Base-by-base conservation (phyloP, 2,888 invertebrate genomes). In the Chironomus tentans region DNA sequence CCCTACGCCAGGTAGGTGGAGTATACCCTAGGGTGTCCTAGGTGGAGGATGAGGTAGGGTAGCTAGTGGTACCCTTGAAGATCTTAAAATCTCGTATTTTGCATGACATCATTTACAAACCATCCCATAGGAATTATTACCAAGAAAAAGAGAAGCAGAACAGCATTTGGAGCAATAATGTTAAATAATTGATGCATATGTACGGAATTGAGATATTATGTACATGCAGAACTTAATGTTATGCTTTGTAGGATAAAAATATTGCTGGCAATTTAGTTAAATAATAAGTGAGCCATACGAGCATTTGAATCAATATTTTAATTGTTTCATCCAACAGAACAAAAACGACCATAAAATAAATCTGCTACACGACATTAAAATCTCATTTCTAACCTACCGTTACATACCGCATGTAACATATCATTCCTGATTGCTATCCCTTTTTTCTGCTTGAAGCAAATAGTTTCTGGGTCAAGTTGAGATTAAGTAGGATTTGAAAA, bases 351-450 rank as follows among this genome's bases (percentile, higher is more conserved):
- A 71, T 71, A 71, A 71, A 71, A 50, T 56, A 22, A 71, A 71
- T 50, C 50, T 71, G 71, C 46, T 71, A 65, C 65, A 56, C 18
- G 56, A 65, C 18, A 65, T 65, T 65, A 65, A 65, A 65, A 21
- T 65, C 24, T 65, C 65, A 65, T 65, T 13, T 24, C 7, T 21
- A 13, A 22, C 18, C 13, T 6, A 65, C 21, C 18, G 21, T 13
- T 65, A 56, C 56, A 56, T 15, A 56, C n/a, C 56, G 18, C n/a
- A 56, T 56, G 4, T 56, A 15, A 15, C 56, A 56, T 56, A 18
- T 56, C n/a, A 56, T n/a, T n/a, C n/a, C n/a, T 56, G 18, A 56
- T 56, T 56, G 4, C 7, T 18, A 56, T 56, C 56, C 56, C 15
- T 56, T 56, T 50, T 50, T 50, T 15, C n/a, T 0, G 50, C 15